Conservation (phyloP, 2,113 vertebrate genomes). For the Seriola quinqueradiata region DNA sequence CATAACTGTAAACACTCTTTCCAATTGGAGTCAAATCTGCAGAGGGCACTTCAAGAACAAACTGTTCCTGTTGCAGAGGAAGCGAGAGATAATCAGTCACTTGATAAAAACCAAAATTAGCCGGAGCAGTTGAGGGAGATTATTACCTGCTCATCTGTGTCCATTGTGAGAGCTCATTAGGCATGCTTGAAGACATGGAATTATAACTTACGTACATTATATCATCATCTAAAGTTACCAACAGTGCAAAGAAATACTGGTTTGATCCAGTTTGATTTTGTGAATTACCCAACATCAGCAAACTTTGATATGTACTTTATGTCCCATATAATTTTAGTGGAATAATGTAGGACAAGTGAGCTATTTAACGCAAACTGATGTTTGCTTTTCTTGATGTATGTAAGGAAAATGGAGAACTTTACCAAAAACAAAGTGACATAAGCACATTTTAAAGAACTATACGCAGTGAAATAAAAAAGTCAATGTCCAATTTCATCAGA, state of each 20-base stretch:
- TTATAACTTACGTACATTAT: conserved; percentile 1
- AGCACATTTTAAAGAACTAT: too few relatives aligned
- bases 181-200: conserved; percentile 15
- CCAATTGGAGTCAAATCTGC: not conserved
- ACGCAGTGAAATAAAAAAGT: too few relatives aligned
- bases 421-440: too few relatives aligned
- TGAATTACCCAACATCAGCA: not conserved
- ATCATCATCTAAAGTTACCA: not conserved
- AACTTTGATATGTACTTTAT: too few relatives aligned
- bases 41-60: conserved; percentile 1
- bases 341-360: not conserved
- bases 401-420: not conserved
- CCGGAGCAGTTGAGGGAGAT: conserved; percentile 29
- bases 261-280: conserved; percentile 45
- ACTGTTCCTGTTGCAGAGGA: conserved; percentile 11
- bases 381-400: not conserved
- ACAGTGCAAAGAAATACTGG: not conserved
- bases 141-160: conserved; percentile 65
- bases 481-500: not conserved
- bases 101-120: conserved; percentile 41
- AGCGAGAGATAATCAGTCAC: conserved; percentile 32
- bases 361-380: not conserved
- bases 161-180: conserved; percentile 49
- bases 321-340: too few relatives aligned
- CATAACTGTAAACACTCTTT: conserved; percentile 12